Percentiles rank a stretch among this genome's conserved stretches.
These are phyloP conservation scores for Gnathochromis pfefferi DNA, from an alignment of 2,113 vertebrate genomes.

Conservation along the genomic window DNA sequence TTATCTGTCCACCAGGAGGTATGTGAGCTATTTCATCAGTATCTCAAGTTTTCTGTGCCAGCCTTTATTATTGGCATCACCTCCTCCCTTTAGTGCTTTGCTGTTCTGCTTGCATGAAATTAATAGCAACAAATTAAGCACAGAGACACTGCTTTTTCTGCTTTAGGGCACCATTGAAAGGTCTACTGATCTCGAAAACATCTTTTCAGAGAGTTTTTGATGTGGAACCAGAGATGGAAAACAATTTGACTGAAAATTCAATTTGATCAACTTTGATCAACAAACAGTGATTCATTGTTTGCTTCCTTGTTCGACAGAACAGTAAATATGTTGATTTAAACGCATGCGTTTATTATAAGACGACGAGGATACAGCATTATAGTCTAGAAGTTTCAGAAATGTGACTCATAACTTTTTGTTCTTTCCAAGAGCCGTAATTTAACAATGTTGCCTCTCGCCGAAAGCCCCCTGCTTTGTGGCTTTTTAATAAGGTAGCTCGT, in stretches of 20 bases:
- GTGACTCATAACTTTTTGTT: neutral
- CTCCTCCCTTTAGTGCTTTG: neutral
- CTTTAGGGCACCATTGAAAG: neutral
- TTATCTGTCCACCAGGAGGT: conserved; percentile 23
- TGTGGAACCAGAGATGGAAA: neutral
- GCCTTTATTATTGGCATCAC: neutral
- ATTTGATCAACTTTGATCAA: neutral
- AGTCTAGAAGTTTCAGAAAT: neutral
- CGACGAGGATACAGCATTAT: neutral
- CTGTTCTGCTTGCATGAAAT: neutral
- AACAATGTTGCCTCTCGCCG: neutral
- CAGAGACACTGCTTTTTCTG: neutral
- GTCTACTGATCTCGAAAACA: neutral
- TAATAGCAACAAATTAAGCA: neutral
- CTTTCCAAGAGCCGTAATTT: neutral
- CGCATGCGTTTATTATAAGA: neutral
- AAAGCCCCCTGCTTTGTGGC: neutral
- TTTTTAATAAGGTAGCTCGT: neutral
- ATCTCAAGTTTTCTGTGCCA: neutral
- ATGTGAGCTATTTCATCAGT: neutral
- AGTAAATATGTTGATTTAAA: neutral
- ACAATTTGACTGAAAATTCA: neutral
- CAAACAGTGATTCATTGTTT: neutral
- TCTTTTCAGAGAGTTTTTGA: neutral
- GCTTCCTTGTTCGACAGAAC: neutral